Base-by-base conservation (phyloP, 2,888 invertebrate genomes). In the Eilema caniola region DNA sequence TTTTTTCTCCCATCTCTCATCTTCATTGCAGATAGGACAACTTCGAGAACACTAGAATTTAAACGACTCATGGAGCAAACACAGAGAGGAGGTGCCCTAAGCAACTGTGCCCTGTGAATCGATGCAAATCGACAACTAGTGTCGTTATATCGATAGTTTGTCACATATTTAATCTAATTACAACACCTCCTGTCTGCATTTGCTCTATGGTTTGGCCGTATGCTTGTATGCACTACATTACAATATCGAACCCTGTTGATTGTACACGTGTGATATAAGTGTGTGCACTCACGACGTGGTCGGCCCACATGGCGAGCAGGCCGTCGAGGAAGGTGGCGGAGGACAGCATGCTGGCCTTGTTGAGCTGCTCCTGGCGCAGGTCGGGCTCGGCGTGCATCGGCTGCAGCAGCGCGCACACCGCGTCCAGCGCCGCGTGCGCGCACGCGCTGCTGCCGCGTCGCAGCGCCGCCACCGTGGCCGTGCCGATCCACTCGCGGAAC, bases 331-430 rank as follows among this genome's bases (percentile, higher is more conserved):
- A 99, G 66, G 97, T 96, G 85, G 98, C 97, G 2, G 98, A 98
- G 73, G 99, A 98, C 67, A 99, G 95, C 86, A 99, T 96, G 79
- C 99, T 98, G 72, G 98, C 98, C 95, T 99, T 99, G 94, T 99
- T 99, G 75, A 99, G 95, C 92, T 99, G 99, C 89, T 99, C 99
- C 92, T 99, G 99, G 75, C 99, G 96, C 65, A 99, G 95, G 93
- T 99, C 99, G 83, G 99, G 99, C 90, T 99, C 98, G 78, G 98
- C 97, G 87, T 98, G 98, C 98, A 99, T 99, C 1, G 99, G 99
- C 95, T 99, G 99, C 98, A 99, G 98, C 33, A 99, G 96, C 23
- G 99, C 99, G 91, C 99, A 99, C 74, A 99, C 97, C 95, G 99
- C 99, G 94, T 99, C 99, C 69, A 99, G 96, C 7, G 99, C 99